Conservation (phyloP, 2,888 invertebrate genomes). For the Watsonalla binaria region DNA sequence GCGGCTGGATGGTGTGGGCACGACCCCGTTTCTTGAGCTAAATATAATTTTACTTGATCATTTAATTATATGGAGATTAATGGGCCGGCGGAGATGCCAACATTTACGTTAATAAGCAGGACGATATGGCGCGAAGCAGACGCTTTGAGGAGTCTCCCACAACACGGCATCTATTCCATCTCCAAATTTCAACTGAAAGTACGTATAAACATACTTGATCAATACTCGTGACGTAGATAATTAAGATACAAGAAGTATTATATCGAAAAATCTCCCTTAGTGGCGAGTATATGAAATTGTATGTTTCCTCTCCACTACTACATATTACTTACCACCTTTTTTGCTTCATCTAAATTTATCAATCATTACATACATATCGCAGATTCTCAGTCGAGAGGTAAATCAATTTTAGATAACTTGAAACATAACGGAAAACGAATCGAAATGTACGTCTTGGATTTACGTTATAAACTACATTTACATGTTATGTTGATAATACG, state of each 20-base stretch:
- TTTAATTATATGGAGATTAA: conserved; percentile 78
- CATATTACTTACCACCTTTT: conserved; percentile 21
- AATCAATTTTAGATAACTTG: no score
- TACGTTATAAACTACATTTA: conserved; percentile 21
- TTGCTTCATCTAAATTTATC: conserved; percentile 25
- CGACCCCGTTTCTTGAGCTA: conserved; percentile 72
- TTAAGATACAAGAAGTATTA: no score
- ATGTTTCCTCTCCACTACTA: no score
- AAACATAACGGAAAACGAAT: conserved; percentile 5
- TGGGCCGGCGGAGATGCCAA: conserved; percentile 65
- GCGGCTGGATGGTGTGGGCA: conserved; percentile 47
- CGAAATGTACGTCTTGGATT: conserved; percentile 23
- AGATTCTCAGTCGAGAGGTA: no score
- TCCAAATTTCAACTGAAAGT: no score
- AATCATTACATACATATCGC: conserved; percentile 29
- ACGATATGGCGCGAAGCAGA: conserved; percentile 10
- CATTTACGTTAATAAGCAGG: conserved; percentile 64
- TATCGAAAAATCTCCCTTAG: no score
- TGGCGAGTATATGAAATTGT: no score
- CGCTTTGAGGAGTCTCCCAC: not conserved
- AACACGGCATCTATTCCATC: not conserved
- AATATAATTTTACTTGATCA: conserved; percentile 77
- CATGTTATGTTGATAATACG: conserved; percentile 26
- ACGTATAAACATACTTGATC: no score
- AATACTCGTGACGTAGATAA: no score